These are phyloP conservation scores for Chelon auratus DNA, from an alignment of 2,797 vertebrate species.

Conservation along the genomic window DNA sequence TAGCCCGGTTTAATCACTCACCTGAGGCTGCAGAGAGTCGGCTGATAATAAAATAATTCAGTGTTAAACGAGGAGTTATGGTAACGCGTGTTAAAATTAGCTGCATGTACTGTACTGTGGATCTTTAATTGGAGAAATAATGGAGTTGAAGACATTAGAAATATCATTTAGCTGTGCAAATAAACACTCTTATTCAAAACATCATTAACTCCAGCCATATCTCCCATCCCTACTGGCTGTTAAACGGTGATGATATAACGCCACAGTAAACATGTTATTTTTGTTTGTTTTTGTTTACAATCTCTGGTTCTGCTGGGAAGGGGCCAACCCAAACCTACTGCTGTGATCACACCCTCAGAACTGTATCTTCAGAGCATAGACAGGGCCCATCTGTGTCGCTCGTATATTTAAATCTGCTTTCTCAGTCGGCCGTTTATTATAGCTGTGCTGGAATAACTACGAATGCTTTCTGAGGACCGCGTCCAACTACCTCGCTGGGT, in stretches of 20 bases:
- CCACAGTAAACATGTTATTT: conserved; percentile 60
- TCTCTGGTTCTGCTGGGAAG: conserved; percentile 46
- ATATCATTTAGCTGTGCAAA: conserved; percentile 1
- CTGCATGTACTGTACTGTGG: neutral
- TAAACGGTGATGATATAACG: conserved; percentile 39
- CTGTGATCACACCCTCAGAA: conserved; percentile 56
- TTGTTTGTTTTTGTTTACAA: conserved; percentile 58
- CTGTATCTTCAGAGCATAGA: conserved; percentile 42
- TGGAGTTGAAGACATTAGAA: conserved; percentile 4
- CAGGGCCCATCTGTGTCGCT: conserved; percentile 32
- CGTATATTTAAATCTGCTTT: conserved; percentile 39
- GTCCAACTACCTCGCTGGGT: conserved; percentile 9
- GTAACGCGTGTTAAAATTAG: neutral
- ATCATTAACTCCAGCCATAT: conserved; percentile 18
- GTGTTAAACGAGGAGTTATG: neutral
- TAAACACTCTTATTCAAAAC: conserved; percentile 14
- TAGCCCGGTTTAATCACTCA: conserved; percentile 20
- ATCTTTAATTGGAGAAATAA: neutral
- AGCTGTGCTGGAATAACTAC: conserved; percentile 14
- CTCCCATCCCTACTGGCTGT: conserved; percentile 31
- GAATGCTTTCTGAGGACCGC: conserved; percentile 16
- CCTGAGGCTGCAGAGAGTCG: neutral
- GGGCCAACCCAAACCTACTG: conserved; percentile 56
- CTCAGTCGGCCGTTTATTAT: conserved; percentile 31
- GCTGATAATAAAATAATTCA: conserved; percentile 9